Conservation (phyloP, 2,113 vertebrate species). For the Caloenas nicobarica region DNA sequence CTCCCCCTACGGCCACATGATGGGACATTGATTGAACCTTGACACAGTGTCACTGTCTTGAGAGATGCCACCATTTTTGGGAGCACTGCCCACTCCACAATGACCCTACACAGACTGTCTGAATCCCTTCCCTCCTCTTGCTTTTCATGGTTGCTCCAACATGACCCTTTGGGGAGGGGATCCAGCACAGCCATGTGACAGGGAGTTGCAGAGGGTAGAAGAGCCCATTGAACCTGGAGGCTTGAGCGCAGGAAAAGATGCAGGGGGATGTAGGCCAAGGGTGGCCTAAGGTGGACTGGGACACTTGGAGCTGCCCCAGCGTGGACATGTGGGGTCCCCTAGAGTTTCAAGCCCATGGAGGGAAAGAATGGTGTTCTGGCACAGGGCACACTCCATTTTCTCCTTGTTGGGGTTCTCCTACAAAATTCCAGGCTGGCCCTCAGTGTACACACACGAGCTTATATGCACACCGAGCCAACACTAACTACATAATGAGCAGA, state of each 20-base stretch:
- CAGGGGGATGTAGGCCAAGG: too few relatives aligned
- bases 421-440: not conserved
- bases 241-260: not conserved
- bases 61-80: not conserved
- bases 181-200: not conserved
- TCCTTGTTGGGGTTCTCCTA: not conserved
- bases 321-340: not conserved
- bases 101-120: not conserved
- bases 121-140: not conserved
- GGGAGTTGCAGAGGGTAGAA: not conserved
- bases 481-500: too few relatives aligned
- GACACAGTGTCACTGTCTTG: too few relatives aligned
- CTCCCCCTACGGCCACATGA: not conserved
- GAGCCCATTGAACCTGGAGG: not conserved
- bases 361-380: too few relatives aligned
- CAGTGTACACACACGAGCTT: not conserved
- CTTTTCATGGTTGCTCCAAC: not conserved
- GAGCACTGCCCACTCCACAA: not conserved
- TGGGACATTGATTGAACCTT: not conserved
- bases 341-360: not conserved
- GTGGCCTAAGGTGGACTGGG: too few relatives aligned
- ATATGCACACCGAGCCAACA: not conserved
- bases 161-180: not conserved
- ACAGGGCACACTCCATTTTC: not conserved
- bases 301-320: not conserved